Evolutionary conservation across 1,140 invertebrate species (phyloP).

Genomic region (Tachypleus tridentatus): DNA sequence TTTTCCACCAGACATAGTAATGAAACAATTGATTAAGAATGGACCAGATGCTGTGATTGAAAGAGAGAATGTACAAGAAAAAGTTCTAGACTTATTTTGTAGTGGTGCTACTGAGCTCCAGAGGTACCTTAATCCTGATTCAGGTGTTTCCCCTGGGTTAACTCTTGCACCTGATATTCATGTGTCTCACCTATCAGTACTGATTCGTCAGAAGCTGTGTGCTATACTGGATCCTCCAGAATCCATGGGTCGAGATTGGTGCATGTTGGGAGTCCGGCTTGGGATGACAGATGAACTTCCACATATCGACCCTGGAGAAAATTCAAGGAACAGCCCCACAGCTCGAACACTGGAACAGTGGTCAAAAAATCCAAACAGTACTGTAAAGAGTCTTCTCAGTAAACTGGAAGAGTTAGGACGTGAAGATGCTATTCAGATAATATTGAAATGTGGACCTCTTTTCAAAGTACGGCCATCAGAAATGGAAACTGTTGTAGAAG

Average conservation of each 20-base stretch:
- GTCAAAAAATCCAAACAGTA: constrained; percentile 33
- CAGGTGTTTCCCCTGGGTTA: not conserved
- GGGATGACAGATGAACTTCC: constrained; percentile 47
- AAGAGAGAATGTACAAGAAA: constrained; percentile 47
- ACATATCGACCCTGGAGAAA: constrained; percentile 35
- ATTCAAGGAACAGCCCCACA: constrained; percentile 35
- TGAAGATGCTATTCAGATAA: constrained; percentile 39
- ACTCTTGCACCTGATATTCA: constrained; percentile 40
- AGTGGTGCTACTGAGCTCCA: constrained; percentile 45
- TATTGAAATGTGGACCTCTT: constrained; percentile 37
- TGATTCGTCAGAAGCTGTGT: constrained; percentile 39
- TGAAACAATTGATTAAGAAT: constrained; percentile 42
- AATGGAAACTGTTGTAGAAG: not conserved
- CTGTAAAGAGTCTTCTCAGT: constrained; percentile 36
- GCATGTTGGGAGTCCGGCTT: constrained; percentile 58
- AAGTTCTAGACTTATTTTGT: constrained; percentile 52
- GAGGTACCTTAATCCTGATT: constrained; percentile 25
- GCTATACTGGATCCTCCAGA: constrained; percentile 61
- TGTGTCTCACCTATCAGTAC: constrained; percentile 40
- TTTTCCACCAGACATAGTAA: constrained; percentile 48
- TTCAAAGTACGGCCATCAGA: constrained; percentile 31
- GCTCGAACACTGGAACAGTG: constrained; percentile 40
- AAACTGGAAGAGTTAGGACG: constrained; percentile 42
- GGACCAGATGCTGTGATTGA: constrained; percentile 35
- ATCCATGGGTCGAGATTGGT: constrained; percentile 68